Evolutionary conservation across 1,140 invertebrate species (phyloP).

Genomic region (Trypoxylus dichotomus): DNA sequence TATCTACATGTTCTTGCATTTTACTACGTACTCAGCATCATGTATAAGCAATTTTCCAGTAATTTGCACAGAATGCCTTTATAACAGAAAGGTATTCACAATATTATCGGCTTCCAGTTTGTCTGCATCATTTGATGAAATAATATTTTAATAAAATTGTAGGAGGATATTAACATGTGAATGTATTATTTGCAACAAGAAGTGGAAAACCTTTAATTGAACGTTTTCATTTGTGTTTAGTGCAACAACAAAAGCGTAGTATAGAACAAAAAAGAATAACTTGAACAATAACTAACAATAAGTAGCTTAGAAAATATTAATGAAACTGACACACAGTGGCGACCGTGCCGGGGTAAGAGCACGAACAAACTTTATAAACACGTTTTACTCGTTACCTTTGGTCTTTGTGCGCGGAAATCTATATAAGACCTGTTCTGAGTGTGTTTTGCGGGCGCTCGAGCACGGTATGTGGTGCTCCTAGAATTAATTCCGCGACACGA

Average conservation of each 20-base stretch:
- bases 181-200: not conserved
- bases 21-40: too few relatives aligned
- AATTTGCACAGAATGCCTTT: too few relatives aligned
- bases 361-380: not conserved
- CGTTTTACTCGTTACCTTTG: not conserved
- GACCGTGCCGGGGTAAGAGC: not conserved
- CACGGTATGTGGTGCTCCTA: not conserved
- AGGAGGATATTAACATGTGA: too few relatives aligned
- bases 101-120: too few relatives aligned
- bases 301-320: constrained; percentile 7
- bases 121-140: too few relatives aligned
- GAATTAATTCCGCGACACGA: constrained; percentile 5
- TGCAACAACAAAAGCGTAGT: not conserved
- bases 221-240: not conserved
- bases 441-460: not conserved
- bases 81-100: too few relatives aligned
- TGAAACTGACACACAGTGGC: not conserved
- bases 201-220: not conserved
- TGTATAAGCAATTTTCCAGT: too few relatives aligned
- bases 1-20: too few relatives aligned
- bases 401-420: constrained; percentile 1
- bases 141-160: too few relatives aligned
- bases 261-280: not conserved
- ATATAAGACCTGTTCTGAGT: constrained; percentile 6
- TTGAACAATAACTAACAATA: not conserved